These are phyloP conservation scores for Paralichthys olivaceus DNA, from an alignment of 2,113 vertebrate species.

Conservation along the genomic window DNA sequence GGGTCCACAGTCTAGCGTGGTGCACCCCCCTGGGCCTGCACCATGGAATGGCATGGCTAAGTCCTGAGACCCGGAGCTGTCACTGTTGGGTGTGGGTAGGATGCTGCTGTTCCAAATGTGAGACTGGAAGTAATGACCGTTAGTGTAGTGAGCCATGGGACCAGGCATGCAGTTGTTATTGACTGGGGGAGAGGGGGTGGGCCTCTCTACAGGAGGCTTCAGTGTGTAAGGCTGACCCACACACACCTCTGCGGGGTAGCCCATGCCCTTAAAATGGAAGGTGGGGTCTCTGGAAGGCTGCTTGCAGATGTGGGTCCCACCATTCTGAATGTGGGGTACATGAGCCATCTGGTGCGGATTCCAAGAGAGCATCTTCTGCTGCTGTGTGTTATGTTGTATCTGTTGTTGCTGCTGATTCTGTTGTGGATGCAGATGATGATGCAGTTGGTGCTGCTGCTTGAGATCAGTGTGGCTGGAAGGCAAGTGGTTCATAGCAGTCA, in stretches of 20 bases:
- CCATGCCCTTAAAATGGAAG: constrained; percentile 89
- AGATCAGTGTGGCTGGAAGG: constrained; percentile 89
- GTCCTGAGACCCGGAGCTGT: constrained; percentile 99
- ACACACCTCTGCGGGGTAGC: constrained; percentile 93
- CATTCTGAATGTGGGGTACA: constrained; percentile 90
- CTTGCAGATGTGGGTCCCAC: constrained; percentile 87
- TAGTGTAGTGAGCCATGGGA: constrained; percentile 89
- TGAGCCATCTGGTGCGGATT: constrained; percentile 95
- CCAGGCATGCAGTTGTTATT: constrained; percentile 89
- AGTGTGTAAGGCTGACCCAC: constrained; percentile 93
- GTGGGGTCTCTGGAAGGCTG: constrained; percentile 85
- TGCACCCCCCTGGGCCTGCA: constrained; percentile 85
- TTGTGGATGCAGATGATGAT: constrained; percentile 69
- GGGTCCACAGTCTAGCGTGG: constrained; percentile 89
- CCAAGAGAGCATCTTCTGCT: constrained; percentile 91
- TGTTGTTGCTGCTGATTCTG: constrained; percentile 80
- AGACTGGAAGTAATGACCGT: constrained; percentile 96
- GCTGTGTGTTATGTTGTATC: constrained; percentile 67
- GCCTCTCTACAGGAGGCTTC: constrained; percentile 93
- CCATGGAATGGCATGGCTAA: constrained; percentile 92
- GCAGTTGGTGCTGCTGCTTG: constrained; percentile 87
- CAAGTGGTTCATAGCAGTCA: constrained; percentile 89
- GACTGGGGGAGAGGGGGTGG: constrained; percentile 93
- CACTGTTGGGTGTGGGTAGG: constrained; percentile 97
- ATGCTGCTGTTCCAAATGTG: constrained; percentile 94